Evolutionary conservation across 1,140 invertebrate species (phyloP), one percentile per base, ranked within the genome.

Genomic region (Trichoplusia ni): DNA sequence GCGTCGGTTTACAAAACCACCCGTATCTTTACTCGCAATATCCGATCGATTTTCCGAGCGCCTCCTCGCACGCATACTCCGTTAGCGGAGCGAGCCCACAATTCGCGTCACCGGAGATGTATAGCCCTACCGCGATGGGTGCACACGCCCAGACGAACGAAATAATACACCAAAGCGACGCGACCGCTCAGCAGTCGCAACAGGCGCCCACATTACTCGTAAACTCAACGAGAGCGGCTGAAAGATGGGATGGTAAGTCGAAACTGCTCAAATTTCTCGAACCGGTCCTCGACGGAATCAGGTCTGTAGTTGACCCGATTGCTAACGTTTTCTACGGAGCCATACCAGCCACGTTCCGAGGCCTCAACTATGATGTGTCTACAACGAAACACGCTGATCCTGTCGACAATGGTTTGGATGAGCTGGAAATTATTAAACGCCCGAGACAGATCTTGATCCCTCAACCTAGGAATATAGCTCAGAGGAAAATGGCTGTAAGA

Each of bases 161-260:
- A 49, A 77, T 90, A 61, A 74, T 90, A 38, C 85, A 86, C 65
- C 71, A 77, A 59, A 79, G 82, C 59, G 90, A 91, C 64, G 79
- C 78, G 31, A 79, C 82, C 54, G 90, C 89, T 76, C 90, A 91
- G 79, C 86, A 90, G 77, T 91, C 90, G 63, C 90, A 91, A 80
- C 84, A 86, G 72, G 79, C 87, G 68, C 80, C 88, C 4, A 75
- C 82, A 11, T 71, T 88, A 56, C 80, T 88, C 54, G 69, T 84
- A 31, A 91, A 91, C 75, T 67, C 77, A 16, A 91, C 90, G 14
- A 73, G 81, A 72, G 90, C 90, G 31, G 75, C 82, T 63, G 89
- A 91, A 73, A 71, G 90, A 81, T 91, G 90, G 90, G 90, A 91
- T 70, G 90, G 90, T 91, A 91, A 86, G 88, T 89, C 85, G 51